Evolutionary conservation across 2,888 invertebrate species (phyloP).

Genomic region (Unio delphinus): DNA sequence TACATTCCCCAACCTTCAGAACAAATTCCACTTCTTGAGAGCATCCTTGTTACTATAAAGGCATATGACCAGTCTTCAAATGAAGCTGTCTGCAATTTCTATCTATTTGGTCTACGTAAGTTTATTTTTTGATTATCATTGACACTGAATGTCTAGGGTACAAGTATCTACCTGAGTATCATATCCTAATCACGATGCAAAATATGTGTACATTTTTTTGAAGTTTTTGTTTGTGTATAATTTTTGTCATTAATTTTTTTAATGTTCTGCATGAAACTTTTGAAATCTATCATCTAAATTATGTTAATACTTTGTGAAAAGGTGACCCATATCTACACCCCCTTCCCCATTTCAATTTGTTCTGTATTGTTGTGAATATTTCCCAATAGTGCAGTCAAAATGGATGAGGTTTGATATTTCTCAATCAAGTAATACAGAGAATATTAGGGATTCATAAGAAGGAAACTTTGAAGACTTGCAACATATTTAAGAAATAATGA

Average conservation of each 20-base stretch:
- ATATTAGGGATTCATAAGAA: too few species aligned
- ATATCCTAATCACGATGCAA: background rate
- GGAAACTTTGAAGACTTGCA: too few species aligned
- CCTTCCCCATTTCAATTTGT: too few species aligned
- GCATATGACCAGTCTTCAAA: constrained; percentile 41
- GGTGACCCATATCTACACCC: too few species aligned
- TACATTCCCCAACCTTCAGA: too few species aligned
- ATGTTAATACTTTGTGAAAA: too few species aligned
- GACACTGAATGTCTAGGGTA: background rate
- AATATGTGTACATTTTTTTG: background rate
- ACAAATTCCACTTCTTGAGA: constrained; percentile 9
- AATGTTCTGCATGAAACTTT: background rate
- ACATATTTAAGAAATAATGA: too few species aligned
- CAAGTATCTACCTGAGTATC: background rate
- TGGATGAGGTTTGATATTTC: too few species aligned
- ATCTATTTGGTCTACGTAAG: constrained; percentile 47
- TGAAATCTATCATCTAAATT: too few species aligned
- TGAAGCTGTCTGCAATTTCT: constrained; percentile 42
- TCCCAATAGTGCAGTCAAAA: too few species aligned
- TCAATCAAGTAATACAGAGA: too few species aligned
- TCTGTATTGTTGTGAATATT: too few species aligned
- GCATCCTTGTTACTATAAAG: constrained; percentile 35
- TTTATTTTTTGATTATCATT: constrained; percentile 5
- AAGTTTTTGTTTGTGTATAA: background rate
- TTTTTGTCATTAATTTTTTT: background rate